Conservation (phyloP, 2,888 invertebrate species). For the Diarsia rubi region DNA sequence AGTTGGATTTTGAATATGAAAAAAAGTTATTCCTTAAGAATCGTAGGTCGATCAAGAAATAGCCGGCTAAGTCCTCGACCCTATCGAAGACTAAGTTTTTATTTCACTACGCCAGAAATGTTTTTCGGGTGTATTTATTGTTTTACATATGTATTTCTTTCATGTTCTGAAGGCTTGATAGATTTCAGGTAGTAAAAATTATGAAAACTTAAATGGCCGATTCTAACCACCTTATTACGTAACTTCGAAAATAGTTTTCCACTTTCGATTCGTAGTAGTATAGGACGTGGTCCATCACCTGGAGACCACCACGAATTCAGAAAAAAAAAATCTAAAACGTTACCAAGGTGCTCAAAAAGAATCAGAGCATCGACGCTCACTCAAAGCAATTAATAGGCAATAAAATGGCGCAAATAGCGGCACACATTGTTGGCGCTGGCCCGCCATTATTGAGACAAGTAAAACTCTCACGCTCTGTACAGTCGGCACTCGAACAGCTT, state of each 20-base stretch:
- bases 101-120: no score
- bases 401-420: conserved; percentile 75
- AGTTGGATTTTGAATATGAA: background rate
- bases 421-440: conserved; percentile 64
- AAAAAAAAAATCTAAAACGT: conserved; percentile 14
- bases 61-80: no score
- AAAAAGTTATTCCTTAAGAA: background rate
- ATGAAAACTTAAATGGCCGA: no score
- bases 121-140: no score
- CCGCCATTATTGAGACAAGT: conserved; percentile 69
- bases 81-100: no score
- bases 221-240: no score
- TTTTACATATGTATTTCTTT: no score
- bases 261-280: background rate
- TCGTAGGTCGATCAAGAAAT: background rate
- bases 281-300: background rate
- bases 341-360: conserved; percentile 11
- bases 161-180: no score
- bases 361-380: conserved; percentile 73
- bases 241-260: no score
- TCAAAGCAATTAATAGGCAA: conserved; percentile 80
- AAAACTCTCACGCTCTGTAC: conserved; percentile 65
- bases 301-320: background rate
- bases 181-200: no score
- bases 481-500: conserved; percentile 10